These are phyloP conservation scores for Botia kubotai DNA, from an alignment of 2,797 vertebrate genomes.

Conservation along the genomic window DNA sequence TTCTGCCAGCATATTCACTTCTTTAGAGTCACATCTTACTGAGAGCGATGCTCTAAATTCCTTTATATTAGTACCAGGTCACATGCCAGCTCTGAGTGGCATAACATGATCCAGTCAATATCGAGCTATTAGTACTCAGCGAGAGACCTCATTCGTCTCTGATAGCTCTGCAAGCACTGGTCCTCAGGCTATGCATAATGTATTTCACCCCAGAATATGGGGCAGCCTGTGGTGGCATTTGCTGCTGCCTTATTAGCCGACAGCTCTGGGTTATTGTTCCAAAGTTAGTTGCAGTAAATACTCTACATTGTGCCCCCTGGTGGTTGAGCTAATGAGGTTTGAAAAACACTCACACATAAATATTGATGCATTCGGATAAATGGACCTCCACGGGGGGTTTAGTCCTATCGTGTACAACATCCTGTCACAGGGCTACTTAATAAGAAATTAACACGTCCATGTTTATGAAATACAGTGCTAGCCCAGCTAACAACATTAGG, in stretches of 20 bases:
- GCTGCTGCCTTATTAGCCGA: constrained; percentile 57
- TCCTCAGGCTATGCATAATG: constrained; percentile 67
- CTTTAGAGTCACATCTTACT: constrained; percentile 23
- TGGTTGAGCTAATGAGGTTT: constrained; percentile 52
- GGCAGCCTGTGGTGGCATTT: constrained; percentile 66
- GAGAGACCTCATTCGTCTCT: constrained; percentile 66
- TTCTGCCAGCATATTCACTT: constrained; percentile 1
- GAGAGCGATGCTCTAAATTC: constrained; percentile 28
- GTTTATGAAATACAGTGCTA: constrained; percentile 48
- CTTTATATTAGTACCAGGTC: constrained; percentile 36
- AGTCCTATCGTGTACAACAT: constrained; percentile 43
- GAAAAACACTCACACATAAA: constrained; percentile 40
- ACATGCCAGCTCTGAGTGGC: constrained; percentile 33
- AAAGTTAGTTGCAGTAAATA: constrained; percentile 48
- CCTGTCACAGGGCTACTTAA: constrained; percentile 58
- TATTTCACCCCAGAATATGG: constrained; percentile 71
- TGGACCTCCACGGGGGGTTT: constrained; percentile 51
- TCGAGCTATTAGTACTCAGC: constrained; percentile 65
- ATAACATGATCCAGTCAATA: constrained; percentile 67
- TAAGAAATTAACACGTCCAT: constrained; percentile 48
- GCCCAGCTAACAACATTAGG: background rate
- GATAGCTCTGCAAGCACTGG: constrained; percentile 65
- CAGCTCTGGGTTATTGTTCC: constrained; percentile 59
- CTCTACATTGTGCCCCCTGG: constrained; percentile 45
- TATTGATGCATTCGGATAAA: constrained; percentile 63